Evolutionary conservation across 2,797 vertebrate species (phyloP), one percentile per base, ranked within the genome.

Genomic region (Ctenopoma multispine): DNA sequence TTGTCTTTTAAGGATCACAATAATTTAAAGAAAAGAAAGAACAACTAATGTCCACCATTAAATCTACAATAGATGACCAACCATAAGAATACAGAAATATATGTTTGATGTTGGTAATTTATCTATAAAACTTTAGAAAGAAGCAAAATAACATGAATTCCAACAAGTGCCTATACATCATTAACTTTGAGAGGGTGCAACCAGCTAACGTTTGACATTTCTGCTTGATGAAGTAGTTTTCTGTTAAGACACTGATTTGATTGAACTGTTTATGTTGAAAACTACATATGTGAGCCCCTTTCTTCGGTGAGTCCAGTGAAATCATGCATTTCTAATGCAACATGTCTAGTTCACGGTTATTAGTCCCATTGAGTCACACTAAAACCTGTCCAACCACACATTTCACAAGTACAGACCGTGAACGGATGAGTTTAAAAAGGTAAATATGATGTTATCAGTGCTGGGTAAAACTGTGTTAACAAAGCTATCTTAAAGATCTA

Each of bases 401-500:
- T 8, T 17, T 21, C 8, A n/a, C 14, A 48, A 40, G 41, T 10
- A 43, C 2, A 40, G 8, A 8, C 53, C 4, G 10, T 38, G 7
- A 24, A 34, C 2, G 14, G 0, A 2, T 41, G 11, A 17, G 10
- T 61, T 43, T 50, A n/a, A 41, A 38, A 44, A 10, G n/a, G 12
- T 4, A 57, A 53, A 9, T 13, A 3, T 41, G 21, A 55, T 60
- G 24, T 36, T 46, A 47, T 61, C 64, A 43, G 7, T 5, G 5
- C 12, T 29, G 17, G 2, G 2, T 7, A 40, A 40, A 40, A 40
- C 8, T 31, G 29, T 10, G 0, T 24, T 2, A n/a, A 55, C 47
- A 73, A 66, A 67, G 40, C 34, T 41, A 57, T 71, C 69, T 20
- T 21, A 31, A 9, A 29, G 15, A 65, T 49, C 24, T 17, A 7